Percentiles rank a stretch among this genome's conserved stretches.
Conservation (phyloP, 1,140 invertebrate species). For the Drosophila littoralis region DNA sequence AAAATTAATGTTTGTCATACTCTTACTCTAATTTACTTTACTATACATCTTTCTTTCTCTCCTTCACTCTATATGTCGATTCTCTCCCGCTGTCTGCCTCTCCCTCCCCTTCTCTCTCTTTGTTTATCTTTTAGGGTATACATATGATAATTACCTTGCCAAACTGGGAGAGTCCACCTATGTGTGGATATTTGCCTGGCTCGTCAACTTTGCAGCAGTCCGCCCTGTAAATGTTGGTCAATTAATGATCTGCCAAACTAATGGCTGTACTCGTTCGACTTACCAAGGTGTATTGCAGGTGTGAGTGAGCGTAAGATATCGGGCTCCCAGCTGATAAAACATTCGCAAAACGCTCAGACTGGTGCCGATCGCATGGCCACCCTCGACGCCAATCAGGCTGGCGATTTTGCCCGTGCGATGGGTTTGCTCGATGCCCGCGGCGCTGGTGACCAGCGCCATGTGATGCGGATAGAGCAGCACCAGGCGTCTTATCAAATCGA, state of each 20-base stretch:
- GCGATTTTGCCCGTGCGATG: slow-evolving; percentile 88
- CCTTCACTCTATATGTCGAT: rapidly evolving
- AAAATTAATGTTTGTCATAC: no score
- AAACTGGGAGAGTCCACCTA: slow-evolving; percentile 90
- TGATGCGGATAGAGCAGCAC: slow-evolving; percentile 92
- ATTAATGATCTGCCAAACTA: not conserved
- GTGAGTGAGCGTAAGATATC: slow-evolving; percentile 94
- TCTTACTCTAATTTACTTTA: no score
- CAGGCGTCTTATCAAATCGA: slow-evolving; percentile 93
- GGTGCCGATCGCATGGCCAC: slow-evolving; percentile 93
- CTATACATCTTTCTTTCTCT: no score
- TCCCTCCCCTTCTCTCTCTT: not conserved
- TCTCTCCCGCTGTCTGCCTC: slow-evolving; percentile 38
- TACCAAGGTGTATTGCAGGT: slow-evolving; percentile 95
- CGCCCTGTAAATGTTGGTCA: slow-evolving; percentile 86
- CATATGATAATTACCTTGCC: slow-evolving; percentile 87
- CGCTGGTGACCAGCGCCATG: slow-evolving; percentile 91
- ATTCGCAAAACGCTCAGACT: slow-evolving; percentile 92
- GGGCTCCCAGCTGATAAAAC: slow-evolving; percentile 92
- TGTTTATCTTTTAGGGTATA: slow-evolving; percentile 22
- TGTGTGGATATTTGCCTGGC: slow-evolving; percentile 88
- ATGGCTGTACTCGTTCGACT: slow-evolving; percentile 19
- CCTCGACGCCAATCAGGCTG: slow-evolving; percentile 92
- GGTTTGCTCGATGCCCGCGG: slow-evolving; percentile 88
- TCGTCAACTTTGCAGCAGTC: slow-evolving; percentile 89